Base-by-base conservation (phyloP, 2,888 invertebrate genomes). In the Pachymerium ferrugineum region DNA sequence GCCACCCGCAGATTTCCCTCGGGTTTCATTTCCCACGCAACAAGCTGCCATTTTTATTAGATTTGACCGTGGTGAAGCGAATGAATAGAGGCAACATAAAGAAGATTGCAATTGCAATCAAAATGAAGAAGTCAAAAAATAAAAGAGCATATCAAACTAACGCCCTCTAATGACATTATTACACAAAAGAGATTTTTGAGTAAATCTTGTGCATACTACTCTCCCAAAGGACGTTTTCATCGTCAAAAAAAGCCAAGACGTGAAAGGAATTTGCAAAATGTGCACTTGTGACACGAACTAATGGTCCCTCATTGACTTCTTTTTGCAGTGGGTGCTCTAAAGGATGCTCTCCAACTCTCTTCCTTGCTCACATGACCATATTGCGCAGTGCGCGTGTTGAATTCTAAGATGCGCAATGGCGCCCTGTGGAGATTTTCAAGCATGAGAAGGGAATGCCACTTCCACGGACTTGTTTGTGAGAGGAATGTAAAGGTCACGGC, bases 31-130 rank as follows among this genome's bases (percentile, higher is more conserved):
- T 4, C 19, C 47, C 19, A 38, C 16, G 47, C 47, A 47, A 47
- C 47, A 47, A 47, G 47, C 47, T 47, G 47, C 47, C 47, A 47
- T 47, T 47, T 47, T 16, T 47, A 47, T 47, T 47, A 47, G 47
- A 47, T 47, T 47, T 47, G 3, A 38, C n/a, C n/a, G n/a, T n/a
- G n/a, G n/a, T n/a, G n/a, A n/a, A n/a, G n/a, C n/a, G n/a, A n/a
- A n/a, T n/a, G n/a, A n/a, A n/a, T n/a, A n/a, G n/a, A n/a, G n/a
- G n/a, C n/a, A n/a, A n/a, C n/a, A n/a, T n/a, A n/a, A n/a, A n/a
- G n/a, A n/a, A n/a, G n/a, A n/a, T n/a, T n/a, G n/a, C n/a, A n/a
- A n/a, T n/a, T n/a, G n/a, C n/a, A n/a, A n/a, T n/a, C n/a, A n/a
- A n/a, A n/a, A n/a, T n/a, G n/a, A n/a, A n/a, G n/a, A n/a, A n/a